Conservation (phyloP, 2,797 vertebrate genomes). For the Pangasius sanitwongsei region DNA sequence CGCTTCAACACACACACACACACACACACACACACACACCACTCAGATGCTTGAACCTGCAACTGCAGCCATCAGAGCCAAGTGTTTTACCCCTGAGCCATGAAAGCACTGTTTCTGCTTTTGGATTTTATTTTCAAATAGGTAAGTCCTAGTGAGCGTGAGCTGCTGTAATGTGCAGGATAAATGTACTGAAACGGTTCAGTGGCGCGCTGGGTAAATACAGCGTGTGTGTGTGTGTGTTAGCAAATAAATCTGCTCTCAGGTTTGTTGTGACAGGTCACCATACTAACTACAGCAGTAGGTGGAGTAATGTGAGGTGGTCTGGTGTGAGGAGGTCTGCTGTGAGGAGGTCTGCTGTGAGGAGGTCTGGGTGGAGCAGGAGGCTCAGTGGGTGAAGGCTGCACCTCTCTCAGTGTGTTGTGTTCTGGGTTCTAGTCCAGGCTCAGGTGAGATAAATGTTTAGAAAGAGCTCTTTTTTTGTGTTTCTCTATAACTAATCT, state of each 20-base stretch:
- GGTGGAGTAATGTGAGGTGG: not conserved
- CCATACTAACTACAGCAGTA: not conserved
- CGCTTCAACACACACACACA: no score
- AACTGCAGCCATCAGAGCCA: not conserved
- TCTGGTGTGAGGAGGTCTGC: no score
- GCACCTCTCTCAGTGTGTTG: rapidly evolving
- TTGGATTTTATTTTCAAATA: no score
- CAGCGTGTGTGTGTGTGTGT: not conserved
- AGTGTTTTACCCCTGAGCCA: not conserved
- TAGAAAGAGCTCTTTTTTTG: not conserved
- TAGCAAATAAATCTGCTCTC: not conserved
- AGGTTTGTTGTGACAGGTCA: not conserved
- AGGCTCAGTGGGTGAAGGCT: not conserved
- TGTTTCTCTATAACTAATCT: not conserved
- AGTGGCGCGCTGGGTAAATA: not conserved
- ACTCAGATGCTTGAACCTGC: not conserved
- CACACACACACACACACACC: not conserved
- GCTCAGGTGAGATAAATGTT: not conserved
- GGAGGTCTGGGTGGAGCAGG: not conserved
- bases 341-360: no score
- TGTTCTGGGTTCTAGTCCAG: not conserved
- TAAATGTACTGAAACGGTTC: not conserved
- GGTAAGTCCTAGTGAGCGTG: not conserved
- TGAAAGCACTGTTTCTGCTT: rapidly evolving
- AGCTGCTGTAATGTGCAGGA: not conserved